Evolutionary conservation across 2,113 vertebrate genomes (phyloP).

Genomic region (Tragulus kanchil): DNA sequence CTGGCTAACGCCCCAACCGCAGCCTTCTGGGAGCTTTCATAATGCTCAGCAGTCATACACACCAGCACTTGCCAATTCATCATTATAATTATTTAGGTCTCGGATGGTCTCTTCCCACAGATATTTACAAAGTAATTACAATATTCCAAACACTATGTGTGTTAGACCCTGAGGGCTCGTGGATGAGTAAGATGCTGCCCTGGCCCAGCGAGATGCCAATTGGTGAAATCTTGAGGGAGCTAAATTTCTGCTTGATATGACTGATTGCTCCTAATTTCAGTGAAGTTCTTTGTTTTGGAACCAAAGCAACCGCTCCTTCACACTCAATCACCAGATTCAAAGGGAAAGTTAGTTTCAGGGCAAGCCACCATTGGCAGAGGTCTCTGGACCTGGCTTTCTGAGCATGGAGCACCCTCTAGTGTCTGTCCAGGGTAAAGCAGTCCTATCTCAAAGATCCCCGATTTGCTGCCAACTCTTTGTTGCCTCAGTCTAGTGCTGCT

Average conservation of each 20-base stretch:
- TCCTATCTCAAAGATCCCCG: neutral
- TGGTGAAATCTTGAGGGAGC: neutral
- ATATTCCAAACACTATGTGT: neutral
- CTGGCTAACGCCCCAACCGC: neutral
- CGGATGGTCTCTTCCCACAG: neutral
- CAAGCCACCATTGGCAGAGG: accelerated
- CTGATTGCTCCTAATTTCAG: neutral
- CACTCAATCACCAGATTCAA: neutral
- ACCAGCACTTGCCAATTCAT: neutral
- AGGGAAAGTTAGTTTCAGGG: neutral
- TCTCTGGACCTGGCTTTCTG: constrained; percentile 39
- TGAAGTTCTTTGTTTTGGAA: neutral
- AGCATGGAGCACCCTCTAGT: constrained; percentile 74
- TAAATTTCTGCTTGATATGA: neutral
- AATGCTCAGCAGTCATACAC: neutral
- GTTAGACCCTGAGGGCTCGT: too few relatives aligned
- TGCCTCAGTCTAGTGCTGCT: neutral
- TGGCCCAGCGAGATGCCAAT: neutral
- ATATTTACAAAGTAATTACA: neutral
- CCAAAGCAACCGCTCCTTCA: neutral
- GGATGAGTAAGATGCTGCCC: too few relatives aligned
- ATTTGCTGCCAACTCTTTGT: neutral
- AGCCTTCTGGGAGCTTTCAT: neutral
- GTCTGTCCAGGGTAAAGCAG: neutral
- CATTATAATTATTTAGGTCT: constrained; percentile 6